phyloP scores from a whole-genome alignment of 1,140 invertebrate genomes.

The Danaus melanippus region DNA sequence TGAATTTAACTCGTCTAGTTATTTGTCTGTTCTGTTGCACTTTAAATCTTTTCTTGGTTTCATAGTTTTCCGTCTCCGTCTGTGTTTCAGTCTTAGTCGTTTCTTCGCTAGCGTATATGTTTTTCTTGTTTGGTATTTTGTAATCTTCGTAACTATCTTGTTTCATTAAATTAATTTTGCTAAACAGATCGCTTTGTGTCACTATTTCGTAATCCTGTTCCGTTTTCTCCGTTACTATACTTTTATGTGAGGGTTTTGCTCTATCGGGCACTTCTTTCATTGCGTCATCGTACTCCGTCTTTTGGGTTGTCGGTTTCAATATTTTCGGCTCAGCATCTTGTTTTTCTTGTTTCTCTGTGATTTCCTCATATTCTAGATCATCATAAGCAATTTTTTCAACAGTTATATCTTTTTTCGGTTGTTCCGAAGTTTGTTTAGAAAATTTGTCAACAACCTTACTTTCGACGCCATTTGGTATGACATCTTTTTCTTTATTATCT shows the following conservation, averaged over 20 bases:
- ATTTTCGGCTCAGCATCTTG: background rate
- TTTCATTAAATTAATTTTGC: conserved; percentile 16
- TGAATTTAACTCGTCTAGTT: conserved; percentile 4
- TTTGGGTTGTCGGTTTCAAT: background rate
- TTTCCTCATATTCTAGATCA: conserved; percentile 2
- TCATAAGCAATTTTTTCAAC: conserved; percentile 1
- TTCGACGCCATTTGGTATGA: no score
- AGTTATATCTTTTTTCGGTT: background rate
- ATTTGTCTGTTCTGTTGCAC: conserved; percentile 7
- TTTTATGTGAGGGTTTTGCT: conserved; percentile 3
- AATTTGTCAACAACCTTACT: no score
- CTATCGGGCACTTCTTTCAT: background rate
- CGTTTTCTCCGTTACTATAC: conserved; percentile 1
- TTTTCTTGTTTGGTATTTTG: conserved; percentile 30
- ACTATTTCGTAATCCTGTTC: conserved; percentile 6
- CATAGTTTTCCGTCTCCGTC: background rate
- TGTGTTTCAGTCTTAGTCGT: background rate
- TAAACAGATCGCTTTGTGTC: conserved; percentile 2
- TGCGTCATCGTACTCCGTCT: conserved; percentile 5
- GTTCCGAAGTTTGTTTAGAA: background rate
- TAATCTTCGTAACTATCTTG: conserved; percentile 56
- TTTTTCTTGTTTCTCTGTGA: conserved; percentile 5
- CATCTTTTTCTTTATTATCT: no score
- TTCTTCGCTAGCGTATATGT: conserved; percentile 27
- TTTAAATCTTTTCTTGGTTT: conserved; percentile 13